Conservation (phyloP, 2,888 invertebrate genomes). For the Chloroclysta siterata region DNA sequence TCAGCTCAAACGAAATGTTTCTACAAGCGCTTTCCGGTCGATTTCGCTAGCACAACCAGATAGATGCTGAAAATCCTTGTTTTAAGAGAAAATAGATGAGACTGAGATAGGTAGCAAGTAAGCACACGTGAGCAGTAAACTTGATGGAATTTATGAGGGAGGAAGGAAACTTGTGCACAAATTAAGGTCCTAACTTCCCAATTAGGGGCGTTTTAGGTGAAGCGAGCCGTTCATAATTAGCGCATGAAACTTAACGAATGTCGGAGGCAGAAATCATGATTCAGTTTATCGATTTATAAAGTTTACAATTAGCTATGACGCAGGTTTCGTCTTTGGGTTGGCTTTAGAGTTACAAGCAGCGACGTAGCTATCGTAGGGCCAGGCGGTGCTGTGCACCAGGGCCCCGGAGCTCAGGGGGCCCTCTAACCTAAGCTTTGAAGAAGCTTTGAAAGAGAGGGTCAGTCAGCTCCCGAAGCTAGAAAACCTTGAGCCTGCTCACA, state of each 20-base stretch:
- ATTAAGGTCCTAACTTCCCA: constrained; percentile 43
- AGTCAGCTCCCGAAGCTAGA: too few relatives aligned
- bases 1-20: too few relatives aligned
- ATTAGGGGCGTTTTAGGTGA: constrained; percentile 39
- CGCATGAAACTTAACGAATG: constrained; percentile 36
- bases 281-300: constrained; percentile 7
- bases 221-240: constrained; percentile 37
- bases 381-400: too few relatives aligned
- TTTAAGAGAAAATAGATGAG: neutral
- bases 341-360: too few relatives aligned
- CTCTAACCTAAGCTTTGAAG: too few relatives aligned
- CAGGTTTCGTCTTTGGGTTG: too few relatives aligned
- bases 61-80: neutral
- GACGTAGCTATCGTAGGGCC: too few relatives aligned
- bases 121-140: constrained; percentile 35
- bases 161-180: constrained; percentile 41
- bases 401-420: too few relatives aligned
- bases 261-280: constrained; percentile 26
- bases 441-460: too few relatives aligned
- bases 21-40: too few relatives aligned
- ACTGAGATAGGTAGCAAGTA: constrained; percentile 11
- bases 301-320: neutral
- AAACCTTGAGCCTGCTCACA: too few relatives aligned
- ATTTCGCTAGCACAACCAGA: too few relatives aligned
- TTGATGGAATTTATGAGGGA: constrained; percentile 36